Evolutionary conservation across 2,113 vertebrate species (phyloP), one percentile per base, ranked within the genome.

Genomic region (Oncorhynchus kisutch): DNA sequence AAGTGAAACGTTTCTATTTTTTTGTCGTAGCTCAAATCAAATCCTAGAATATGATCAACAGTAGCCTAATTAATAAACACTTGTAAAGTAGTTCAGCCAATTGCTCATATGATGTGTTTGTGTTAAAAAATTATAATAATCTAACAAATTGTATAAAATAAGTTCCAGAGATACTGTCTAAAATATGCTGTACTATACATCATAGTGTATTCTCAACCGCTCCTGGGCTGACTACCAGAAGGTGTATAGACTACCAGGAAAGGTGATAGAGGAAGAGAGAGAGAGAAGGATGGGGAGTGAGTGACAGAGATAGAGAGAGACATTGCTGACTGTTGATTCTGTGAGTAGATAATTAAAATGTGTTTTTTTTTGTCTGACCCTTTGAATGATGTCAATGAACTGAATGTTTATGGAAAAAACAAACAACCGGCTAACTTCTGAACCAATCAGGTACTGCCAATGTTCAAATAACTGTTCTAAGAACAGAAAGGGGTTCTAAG

Each of bases 181-280:
- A 39, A 5, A 39, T 39, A 8, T 39, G 34, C 34, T 39, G 34
- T 39, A 8, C 34, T 39, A 39, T 8, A 39, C 9, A 51, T 27
- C 0, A 6, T 93, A 86, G 92, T 97, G 87, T 90, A 93, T 95
- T 90, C 98, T 99, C 94, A 99, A 98, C 92, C 94, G 94, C 87
- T 95, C 95, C 75, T 99, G 96, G 96, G 92, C 94, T 83, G 96
- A 98, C 87, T 99, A 98, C 93, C 95, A 92, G 83, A 80, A 75
- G n/a, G n/a, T n/a, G n/a, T n/a, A n/a, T n/a, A n/a, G n/a, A n/a
- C n/a, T n/a, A n/a, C n/a, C n/a, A n/a, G 31, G 31, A 31, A 31
- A 6, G 6, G 31, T 34, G 31, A 34, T 5, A 6, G 31, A 31
- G 34, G 7, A 34, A 34, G 1, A 34, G 1, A 34, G 34, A 5